Evolutionary conservation across 30 jellyfish, hydroid and myxozoan species (phyloP), one percentile per base, ranked within the genome.

Genomic region (Clytia hemisphaerica): DNA sequence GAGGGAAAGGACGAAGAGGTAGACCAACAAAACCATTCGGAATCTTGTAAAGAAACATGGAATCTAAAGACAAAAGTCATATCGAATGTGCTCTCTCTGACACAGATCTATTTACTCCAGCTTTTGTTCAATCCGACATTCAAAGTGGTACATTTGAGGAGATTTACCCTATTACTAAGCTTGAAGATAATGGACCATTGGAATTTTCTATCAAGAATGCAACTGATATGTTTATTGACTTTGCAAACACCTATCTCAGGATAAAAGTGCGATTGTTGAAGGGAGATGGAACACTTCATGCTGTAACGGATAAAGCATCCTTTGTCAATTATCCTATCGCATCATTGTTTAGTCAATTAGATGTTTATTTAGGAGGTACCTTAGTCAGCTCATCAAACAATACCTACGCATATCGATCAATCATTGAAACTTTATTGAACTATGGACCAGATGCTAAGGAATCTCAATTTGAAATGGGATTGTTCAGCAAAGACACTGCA

Each of bases 381-480:
- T n/a, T n/a, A n/a, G n/a, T n/a, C n/a, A n/a, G 81, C 22, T 12
- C 61, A 7, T 15, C 80, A 7, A 30, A 59, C 25, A 68, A 48
- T 22, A 68, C 80, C 30, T 48, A 68, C 19, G 12, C 80, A 4
- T 68, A 68, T 31, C 10, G 80, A 45, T 60, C 79, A 16, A 45
- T 68, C 4, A 9, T 68, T 22, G 80, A 68, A 27, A 68, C 80
- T 6, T 48, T 68, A 31, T n/a, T 68, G 29, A 68, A 48, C 57
- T 68, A 14, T 68, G 80, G 80, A 5, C 42, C 16, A 6, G 80
- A 68, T 22, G 80, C 80, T 15, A 47, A 48, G 48, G 21, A 49
- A 21, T 14, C 80, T 4, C 80, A 68, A 47, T 57, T 68, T 7
- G 18, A 25, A n/a, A 24, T 47, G 59, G 57, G 48, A 14, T 31